Evolutionary conservation across 2,113 vertebrate genomes (phyloP), one percentile per base, ranked within the genome.

Genomic region (Etheostoma cragini): DNA sequence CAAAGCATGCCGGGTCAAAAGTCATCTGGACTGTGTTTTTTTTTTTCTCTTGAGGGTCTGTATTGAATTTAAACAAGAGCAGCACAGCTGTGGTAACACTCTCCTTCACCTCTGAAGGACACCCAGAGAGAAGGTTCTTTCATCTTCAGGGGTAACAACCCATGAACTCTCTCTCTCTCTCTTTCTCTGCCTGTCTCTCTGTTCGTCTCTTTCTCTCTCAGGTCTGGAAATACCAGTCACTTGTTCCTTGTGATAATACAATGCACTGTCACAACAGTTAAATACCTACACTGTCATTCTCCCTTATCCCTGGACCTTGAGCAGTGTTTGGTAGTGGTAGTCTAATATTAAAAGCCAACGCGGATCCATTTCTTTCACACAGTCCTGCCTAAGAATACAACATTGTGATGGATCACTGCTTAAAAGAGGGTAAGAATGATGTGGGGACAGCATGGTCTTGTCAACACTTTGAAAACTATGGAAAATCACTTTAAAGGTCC

Each of bases 31-130:
- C 70, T 82, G 83, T 91, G 81, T 93, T 92, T 93, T 42, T 35
- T 30, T 30, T 42, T 42, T 93, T 88, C 80, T 88, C 87, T 0
- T 1, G 84, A 89, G 84, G 80, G 90, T 87, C 82, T 90, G 84
- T 89, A 87, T 86, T 91, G 89, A 94, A 93, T 90, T 93, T 57
- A 92, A 93, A 95, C 91, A 93, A 91, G 91, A 81, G 85, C 78
- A 76, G 80, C 77, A 83, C 92, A 95, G 94, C 92, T 95, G 94
- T 90, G 88, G 91, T 91, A 94, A 94, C 89, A 91, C 83, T 86
- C 87, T 80, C 83, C 81, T 87, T 90, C 87, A 88, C 89, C 87
- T 86, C 85, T 78, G 87, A 90, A 75, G 89, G 92, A 93, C 91
- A 87, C 91, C 91, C 86, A 80, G 86, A 88, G 91, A 89, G 80